Evolutionary conservation across 30 jellyfish, hydroid and myxozoan species (phyloP).

Genomic region (Aurelia aurita): DNA sequence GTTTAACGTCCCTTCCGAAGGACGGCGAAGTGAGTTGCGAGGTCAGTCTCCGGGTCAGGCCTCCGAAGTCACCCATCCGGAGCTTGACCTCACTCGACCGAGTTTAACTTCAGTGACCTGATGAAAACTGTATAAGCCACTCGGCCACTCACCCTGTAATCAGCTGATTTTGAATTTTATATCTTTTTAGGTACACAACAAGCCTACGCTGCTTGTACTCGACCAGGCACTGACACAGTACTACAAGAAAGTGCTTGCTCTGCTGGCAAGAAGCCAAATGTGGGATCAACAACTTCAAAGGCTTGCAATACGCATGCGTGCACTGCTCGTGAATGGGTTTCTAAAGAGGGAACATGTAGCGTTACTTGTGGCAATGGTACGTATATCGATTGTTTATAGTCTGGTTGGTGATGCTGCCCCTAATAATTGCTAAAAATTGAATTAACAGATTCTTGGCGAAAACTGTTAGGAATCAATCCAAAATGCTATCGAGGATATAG

Average conservation of each 20-base stretch:
- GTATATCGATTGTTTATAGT: not conserved
- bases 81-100: too few relatives aligned
- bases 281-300: not conserved
- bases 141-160: too few relatives aligned
- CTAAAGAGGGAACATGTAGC: conserved; percentile 66
- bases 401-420: not conserved
- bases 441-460: too few relatives aligned
- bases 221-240: not conserved
- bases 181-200: conserved; percentile 1
- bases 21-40: too few relatives aligned
- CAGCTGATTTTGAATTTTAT: too few relatives aligned
- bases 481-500: too few relatives aligned
- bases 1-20: too few relatives aligned
- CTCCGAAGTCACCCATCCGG: too few relatives aligned
- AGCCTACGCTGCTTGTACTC: not conserved
- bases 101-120: too few relatives aligned
- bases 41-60: too few relatives aligned
- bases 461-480: too few relatives aligned
- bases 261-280: conserved; percentile 15
- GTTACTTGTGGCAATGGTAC: conserved; percentile 85
- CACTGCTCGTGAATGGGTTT: conserved; percentile 51
- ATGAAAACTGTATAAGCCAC: too few relatives aligned
- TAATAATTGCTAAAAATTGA: not conserved
- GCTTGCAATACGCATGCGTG: conserved; percentile 65
- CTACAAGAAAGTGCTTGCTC: conserved; percentile 18